Conservation (phyloP, 2,113 vertebrate genomes). For the Gobiocypris rarus region DNA sequence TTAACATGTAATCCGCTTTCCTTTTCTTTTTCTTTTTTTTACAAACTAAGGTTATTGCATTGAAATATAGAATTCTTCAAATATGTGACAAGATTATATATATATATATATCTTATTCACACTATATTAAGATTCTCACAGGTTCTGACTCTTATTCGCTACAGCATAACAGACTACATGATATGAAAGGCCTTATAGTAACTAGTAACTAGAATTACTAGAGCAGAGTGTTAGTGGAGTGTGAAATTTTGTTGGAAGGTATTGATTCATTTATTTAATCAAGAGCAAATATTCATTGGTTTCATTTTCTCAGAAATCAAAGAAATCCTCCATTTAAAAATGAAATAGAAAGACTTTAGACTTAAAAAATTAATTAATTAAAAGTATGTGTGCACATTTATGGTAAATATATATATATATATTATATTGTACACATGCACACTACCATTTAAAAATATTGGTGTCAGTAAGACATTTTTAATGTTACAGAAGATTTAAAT, state of each 20-base stretch:
- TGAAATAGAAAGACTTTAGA: neutral
- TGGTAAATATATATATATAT: neutral
- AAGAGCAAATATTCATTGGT: constrained; percentile 21
- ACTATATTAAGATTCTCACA: neutral
- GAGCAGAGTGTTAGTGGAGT: neutral
- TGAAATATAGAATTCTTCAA: neutral
- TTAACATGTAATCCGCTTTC: too few relatives aligned
- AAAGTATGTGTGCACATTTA: neutral
- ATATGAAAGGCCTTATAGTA: neutral
- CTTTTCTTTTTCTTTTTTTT: too few relatives aligned
- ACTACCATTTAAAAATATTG: neutral
- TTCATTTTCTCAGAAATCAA: neutral
- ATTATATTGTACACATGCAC: too few relatives aligned
- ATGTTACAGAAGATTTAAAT: neutral
- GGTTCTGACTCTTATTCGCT: neutral
- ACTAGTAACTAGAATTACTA: neutral
- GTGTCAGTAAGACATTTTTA: neutral
- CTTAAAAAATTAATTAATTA: neutral
- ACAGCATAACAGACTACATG: neutral
- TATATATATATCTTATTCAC: neutral
- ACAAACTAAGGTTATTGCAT: neutral
- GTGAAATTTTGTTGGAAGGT: constrained; percentile 51
- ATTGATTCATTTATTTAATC: constrained; percentile 35
- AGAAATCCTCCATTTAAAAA: neutral
- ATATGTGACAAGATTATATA: neutral